Evolutionary conservation across 2,888 invertebrate genomes (phyloP).

Genomic region (Tridacna gigas): DNA sequence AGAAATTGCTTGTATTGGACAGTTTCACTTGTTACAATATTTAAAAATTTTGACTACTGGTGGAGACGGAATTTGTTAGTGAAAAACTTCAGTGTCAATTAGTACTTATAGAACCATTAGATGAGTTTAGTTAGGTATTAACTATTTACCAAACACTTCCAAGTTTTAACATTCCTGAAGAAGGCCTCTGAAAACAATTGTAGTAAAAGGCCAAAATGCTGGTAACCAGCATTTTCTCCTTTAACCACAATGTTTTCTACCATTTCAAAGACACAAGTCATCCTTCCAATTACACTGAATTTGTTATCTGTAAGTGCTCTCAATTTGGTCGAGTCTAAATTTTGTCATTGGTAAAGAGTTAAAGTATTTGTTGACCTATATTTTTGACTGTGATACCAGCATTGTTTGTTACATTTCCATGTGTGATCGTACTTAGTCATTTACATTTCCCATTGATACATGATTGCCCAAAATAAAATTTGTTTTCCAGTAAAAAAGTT

Average conservation of each 20-base stretch:
- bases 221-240: not conserved
- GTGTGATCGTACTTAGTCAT: conserved; percentile 11
- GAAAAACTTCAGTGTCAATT: too few species aligned
- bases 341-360: not conserved
- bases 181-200: not conserved
- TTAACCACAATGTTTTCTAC: too few species aligned
- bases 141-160: too few species aligned
- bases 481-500: not conserved
- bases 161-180: too few species aligned
- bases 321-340: not conserved
- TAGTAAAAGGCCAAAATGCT: not conserved
- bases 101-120: too few species aligned
- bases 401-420: conserved; percentile 1
- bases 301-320: not conserved
- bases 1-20: too few species aligned
- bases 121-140: too few species aligned
- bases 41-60: too few species aligned
- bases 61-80: too few species aligned
- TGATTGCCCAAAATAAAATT: conserved; percentile 22
- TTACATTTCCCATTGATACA: not conserved
- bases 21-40: too few species aligned
- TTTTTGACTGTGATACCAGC: conserved; percentile 14
- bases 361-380: conserved; percentile 8
- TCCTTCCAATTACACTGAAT: not conserved
- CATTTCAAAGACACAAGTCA: too few species aligned